Conservation (phyloP, 2,888 invertebrate species). For the Papilio gigon region DNA sequence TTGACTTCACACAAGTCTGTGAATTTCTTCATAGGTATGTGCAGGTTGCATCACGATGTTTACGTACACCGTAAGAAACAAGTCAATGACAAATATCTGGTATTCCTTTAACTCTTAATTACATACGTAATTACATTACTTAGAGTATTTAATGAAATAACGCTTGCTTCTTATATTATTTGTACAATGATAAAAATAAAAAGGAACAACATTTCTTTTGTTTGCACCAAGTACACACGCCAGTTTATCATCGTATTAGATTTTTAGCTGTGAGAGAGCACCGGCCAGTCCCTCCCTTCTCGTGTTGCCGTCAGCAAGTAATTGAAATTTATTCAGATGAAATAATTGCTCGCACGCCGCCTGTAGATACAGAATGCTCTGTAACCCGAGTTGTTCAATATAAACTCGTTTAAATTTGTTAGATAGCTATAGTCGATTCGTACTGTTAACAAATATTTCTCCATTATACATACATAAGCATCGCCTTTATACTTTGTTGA, state of each 20-base stretch:
- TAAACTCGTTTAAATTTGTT: neutral
- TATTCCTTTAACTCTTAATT: too few species aligned
- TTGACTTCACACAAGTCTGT: too few species aligned
- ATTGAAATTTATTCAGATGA: constrained; percentile 60
- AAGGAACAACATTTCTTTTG: neutral
- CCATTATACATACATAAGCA: neutral
- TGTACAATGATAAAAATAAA: too few species aligned
- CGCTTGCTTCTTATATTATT: too few species aligned
- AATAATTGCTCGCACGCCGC: constrained; percentile 26
- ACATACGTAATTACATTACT: too few species aligned
- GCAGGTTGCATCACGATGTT: too few species aligned
- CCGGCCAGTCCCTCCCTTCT: constrained; percentile 59
- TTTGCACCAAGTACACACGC: neutral
- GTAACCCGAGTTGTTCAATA: neutral
- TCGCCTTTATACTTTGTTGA: neutral
- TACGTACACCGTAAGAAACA: too few species aligned
- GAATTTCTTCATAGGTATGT: too few species aligned
- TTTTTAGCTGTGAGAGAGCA: constrained; percentile 9
- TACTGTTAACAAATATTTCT: too few species aligned
- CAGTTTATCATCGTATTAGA: constrained; percentile 5
- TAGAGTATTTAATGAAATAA: too few species aligned
- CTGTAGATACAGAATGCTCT: neutral
- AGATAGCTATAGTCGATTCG: too few species aligned
- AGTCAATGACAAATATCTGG: too few species aligned
- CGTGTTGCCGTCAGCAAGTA: constrained; percentile 56